Evolutionary conservation across 1,140 invertebrate species (phyloP), one percentile per base, ranked within the genome.

Genomic region (Zaprionus lachaisei): DNA sequence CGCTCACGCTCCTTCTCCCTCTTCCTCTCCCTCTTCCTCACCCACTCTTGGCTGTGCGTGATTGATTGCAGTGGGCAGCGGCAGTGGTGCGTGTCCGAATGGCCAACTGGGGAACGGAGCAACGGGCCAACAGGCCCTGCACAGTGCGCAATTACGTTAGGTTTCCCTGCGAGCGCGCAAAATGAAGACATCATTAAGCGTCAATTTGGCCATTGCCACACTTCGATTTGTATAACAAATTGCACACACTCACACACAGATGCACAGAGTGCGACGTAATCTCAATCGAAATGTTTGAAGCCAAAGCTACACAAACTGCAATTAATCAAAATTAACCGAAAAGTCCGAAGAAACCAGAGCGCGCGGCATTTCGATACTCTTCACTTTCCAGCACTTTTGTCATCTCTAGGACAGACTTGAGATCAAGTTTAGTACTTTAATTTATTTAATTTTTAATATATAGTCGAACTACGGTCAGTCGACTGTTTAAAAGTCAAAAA

Each of bases 101-200:
- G 72, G 79, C 65, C 68, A 81, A 64, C 65, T 60, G 63, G 63
- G 20, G 37, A 58, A 15, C 41, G 77, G 63, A 47, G n/a, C 41
- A 17, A 47, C 15, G 41, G 41, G 76, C 77, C 83, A 81, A 66
- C 71, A 68, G 73, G 72, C 74, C 61, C 69, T 44, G 58, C 57
- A 62, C 54, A 67, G 49, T 67, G 55, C 64, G 74, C 84, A 89
- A 81, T 89, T 89, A 86, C 74, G 65, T 72, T 87, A 64, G 41
- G 41, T 75, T 84, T 87, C 74, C 81, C 47, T 51, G 47, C 47
- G 47, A 51, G 47, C 47, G 79, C 83, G 73, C 44, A 60, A 89
- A 89, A 87, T 80, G 81, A 89, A 87, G 83, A 89, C 83, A 87
- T 87, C 83, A 87, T 89, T 87, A 83, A 83, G 83, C 79, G 83